Percentiles rank a stretch among this genome's conserved stretches.
Evolutionary conservation across 1,140 invertebrate species (phyloP).

Genomic region (Oryzaephilus surinamensis): DNA sequence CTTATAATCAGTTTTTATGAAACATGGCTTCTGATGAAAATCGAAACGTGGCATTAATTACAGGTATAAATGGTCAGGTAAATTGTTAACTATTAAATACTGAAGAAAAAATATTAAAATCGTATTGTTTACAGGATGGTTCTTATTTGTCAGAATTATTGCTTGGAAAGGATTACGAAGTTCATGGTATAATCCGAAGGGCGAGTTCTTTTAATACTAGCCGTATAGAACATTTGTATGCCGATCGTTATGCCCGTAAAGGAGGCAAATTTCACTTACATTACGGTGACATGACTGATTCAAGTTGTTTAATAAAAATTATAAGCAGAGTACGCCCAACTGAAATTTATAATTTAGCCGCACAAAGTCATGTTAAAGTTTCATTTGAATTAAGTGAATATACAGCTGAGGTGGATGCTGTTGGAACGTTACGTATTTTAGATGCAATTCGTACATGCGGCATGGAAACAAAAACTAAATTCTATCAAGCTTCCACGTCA

Average conservation of each 20-base stretch:
- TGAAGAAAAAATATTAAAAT: no score
- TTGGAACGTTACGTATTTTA: conserved; percentile 90
- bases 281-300: conserved; percentile 99
- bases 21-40: no score
- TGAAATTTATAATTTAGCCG: conserved; percentile 99
- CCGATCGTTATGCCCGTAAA: conserved; percentile 72
- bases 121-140: conserved; percentile 69
- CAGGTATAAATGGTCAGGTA: not conserved
- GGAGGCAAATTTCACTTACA: conserved; percentile 87
- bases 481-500: conserved; percentile 98
- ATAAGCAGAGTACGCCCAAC: conserved; percentile 72
- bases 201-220: conserved; percentile 95
- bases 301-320: conserved; percentile 92
- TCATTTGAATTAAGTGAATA: conserved; percentile 97
- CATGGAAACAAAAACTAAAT: conserved; percentile 73
- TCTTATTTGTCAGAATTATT: conserved; percentile 97
- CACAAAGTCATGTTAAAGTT: conserved; percentile 99
- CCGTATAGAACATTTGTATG: conserved; percentile 93
- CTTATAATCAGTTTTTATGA: no score
- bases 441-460: conserved; percentile 93
- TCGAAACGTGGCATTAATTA: no score
- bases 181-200: conserved; percentile 91
- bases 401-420: conserved; percentile 95
- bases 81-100: no score
- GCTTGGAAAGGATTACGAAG: conserved; percentile 87